Conservation (phyloP, 1,140 invertebrate species). For the Philopotamus ludificatus region DNA sequence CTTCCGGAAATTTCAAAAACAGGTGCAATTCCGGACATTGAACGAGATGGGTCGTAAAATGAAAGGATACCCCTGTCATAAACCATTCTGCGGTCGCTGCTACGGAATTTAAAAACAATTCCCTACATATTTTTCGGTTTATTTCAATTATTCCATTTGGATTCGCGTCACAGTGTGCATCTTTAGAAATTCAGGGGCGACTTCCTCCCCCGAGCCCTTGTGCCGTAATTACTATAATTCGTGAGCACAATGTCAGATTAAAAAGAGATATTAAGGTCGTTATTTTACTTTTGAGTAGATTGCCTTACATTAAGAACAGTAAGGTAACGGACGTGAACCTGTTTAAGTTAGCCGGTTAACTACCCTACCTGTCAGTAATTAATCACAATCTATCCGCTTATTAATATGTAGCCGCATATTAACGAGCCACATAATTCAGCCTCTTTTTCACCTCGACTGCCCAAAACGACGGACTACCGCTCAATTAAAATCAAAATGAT, state of each 20-base stretch:
- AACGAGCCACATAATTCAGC: neutral
- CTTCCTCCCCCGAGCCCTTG: neutral
- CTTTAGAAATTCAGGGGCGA: neutral
- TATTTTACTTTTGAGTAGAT: conserved; percentile 11
- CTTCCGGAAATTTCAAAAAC: too few species aligned
- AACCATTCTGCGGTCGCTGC: too few species aligned
- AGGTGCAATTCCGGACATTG: too few species aligned
- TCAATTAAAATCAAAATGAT: too few species aligned
- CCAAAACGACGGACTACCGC: too few species aligned
- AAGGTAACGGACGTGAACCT: conserved; percentile 6
- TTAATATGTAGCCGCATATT: conserved; percentile 22
- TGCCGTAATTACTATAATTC: conserved; percentile 8
- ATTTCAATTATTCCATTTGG: too few species aligned
- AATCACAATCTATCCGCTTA: conserved; percentile 15
- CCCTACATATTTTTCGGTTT: too few species aligned
- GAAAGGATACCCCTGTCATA: too few species aligned
- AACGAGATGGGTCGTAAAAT: too few species aligned
- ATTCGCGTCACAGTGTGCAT: too few species aligned
- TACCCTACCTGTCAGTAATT: conserved; percentile 15
- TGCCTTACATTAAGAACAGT: neutral
- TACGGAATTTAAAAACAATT: too few species aligned
- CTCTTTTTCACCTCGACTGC: neutral
- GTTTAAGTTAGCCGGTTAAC: neutral
- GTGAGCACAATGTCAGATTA: conserved; percentile 1
- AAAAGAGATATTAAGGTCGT: neutral